These are phyloP conservation scores for Meleagris gallopavo DNA, from an alignment of 2,113 vertebrate genomes.

Conservation along the genomic window DNA sequence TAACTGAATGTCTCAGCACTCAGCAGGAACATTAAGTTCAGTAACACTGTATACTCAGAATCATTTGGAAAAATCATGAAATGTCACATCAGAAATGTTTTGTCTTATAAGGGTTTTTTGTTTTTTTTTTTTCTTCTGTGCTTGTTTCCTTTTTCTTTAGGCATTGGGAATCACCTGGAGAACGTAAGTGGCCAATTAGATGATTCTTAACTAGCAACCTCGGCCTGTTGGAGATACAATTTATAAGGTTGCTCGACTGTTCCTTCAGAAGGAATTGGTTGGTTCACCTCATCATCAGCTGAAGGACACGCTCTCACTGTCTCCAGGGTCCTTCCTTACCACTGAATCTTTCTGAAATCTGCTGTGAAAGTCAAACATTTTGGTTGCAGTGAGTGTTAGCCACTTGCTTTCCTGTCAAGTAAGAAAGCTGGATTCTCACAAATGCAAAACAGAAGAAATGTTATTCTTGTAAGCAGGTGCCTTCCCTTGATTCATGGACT, in stretches of 20 bases:
- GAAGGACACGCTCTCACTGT: neutral
- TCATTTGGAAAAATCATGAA: neutral
- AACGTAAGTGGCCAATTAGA: neutral
- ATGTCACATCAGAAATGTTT: neutral
- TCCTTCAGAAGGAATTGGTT: fast-evolving
- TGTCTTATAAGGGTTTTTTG: neutral
- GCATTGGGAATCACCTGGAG: neutral
- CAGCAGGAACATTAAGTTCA: neutral
- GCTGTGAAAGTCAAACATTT: neutral
- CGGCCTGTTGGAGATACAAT: neutral
- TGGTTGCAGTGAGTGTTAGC: neutral
- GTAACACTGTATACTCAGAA: neutral
- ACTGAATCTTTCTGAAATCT: neutral
- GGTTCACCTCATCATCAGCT: neutral
- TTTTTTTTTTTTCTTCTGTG: neutral
- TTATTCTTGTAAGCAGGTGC: neutral
- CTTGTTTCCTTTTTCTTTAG: neutral
- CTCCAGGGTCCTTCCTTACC: neutral
- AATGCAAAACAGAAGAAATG: neutral
- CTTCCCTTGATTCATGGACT: neutral
- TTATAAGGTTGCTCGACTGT: neutral
- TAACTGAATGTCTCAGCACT: neutral
- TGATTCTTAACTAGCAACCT: neutral
- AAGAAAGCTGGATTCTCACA: neutral
- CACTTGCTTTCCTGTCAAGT: neutral